These are phyloP conservation scores for Phocides pigmalion DNA, from an alignment of 1,140 invertebrate genomes.

Conservation along the genomic window DNA sequence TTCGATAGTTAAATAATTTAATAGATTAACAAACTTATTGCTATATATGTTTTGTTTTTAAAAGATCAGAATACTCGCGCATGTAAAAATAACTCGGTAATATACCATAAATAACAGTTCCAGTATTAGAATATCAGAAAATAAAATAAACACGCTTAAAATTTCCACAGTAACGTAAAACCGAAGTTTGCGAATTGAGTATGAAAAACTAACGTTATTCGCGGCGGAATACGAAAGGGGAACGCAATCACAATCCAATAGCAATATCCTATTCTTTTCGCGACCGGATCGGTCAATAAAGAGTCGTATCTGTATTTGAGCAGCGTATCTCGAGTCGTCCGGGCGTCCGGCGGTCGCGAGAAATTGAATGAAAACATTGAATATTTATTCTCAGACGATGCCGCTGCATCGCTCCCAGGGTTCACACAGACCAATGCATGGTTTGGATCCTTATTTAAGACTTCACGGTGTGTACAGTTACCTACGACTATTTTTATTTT, in stretches of 20 bases:
- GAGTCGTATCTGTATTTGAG: constrained; percentile 29
- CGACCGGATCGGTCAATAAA: constrained; percentile 32
- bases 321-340: constrained; percentile 26
- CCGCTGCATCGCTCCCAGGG: constrained; percentile 41
- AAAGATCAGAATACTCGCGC: too few species aligned
- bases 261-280: constrained; percentile 30
- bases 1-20: too few species aligned
- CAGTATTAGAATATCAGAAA: background rate
- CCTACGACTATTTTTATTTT: too few species aligned
- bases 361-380: constrained; percentile 76
- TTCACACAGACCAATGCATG: constrained; percentile 18
- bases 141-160: background rate
- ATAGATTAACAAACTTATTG: too few species aligned
- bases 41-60: too few species aligned
- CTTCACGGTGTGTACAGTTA: background rate
- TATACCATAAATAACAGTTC: background rate
- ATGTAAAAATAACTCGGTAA: too few species aligned
- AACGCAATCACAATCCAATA: constrained; percentile 36
- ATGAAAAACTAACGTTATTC: constrained; percentile 30
- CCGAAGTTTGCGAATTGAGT: background rate
- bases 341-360: constrained; percentile 37
- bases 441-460: constrained; percentile 9
- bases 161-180: background rate
- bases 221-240: constrained; percentile 23
- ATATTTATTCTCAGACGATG: constrained; percentile 71